Base-by-base conservation (phyloP, 2,797 vertebrate species). In the Cygnus olor region DNA sequence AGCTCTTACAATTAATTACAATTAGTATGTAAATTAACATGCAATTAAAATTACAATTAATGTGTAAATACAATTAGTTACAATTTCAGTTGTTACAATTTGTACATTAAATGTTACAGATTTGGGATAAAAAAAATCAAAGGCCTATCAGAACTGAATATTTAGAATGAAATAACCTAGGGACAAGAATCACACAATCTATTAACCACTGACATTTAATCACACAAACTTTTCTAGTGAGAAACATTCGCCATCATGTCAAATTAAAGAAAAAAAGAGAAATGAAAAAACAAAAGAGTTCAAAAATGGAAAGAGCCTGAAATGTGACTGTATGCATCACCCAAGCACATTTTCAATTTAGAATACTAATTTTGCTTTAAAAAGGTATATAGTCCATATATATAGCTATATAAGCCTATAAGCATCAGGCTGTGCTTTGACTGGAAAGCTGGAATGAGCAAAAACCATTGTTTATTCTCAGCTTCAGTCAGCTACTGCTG, bases 171-270 rank as follows among this genome's bases (percentile, higher is more conserved):
- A 74, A 85, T 91, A 3, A 14, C 51, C 36, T 77, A 77, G 44
- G 85, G 51, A 84, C 19, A 44, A 80, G 80, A 90, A 65, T 84
- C 44, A 81, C 60, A 54, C 42, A 78, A 78, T 89, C 85, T 94
- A 86, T 61, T 84, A 89, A 92, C 88, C 36, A 53, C 22, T 88
- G 73, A 88, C 54, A 54, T 88, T 74, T 80, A 82, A 76, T 94
- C 58, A 51, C 24, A 57, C 25, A 36, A 91, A 76, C 18, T 76
- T 86, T 81, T 86, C 70, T 16, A 60, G 30, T 34, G 16, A 74
- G 44, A 78, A 21, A 12, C 38, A 34, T 80, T 89, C 95, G 38
- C 49, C 5, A 12, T 49, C 27, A 30, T 17, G 21, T 27, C 53
- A 65, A 49, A 82, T 61, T 71, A 19, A 9, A 7, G 15, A 9